Conservation (phyloP, 1,140 invertebrate species). For the Episyrphus balteatus region DNA sequence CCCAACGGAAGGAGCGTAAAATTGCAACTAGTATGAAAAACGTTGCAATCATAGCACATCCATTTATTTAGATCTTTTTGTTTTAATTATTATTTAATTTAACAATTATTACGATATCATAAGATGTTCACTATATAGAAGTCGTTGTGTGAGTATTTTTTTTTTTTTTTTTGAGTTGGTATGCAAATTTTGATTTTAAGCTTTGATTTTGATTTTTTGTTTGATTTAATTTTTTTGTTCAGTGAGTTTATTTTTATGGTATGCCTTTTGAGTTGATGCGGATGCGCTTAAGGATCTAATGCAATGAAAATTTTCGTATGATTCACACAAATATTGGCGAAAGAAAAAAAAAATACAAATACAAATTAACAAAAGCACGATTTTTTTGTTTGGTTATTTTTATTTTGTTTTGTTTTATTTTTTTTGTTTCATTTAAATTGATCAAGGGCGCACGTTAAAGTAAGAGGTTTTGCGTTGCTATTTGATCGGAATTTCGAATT, state of each 20-base stretch:
- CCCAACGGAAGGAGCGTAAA: slow-evolving; percentile 34
- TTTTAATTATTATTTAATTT: background rate
- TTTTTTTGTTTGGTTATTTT: too few species aligned
- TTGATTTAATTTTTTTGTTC: background rate
- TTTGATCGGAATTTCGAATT: too few species aligned
- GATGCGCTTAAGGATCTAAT: background rate
- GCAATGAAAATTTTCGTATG: background rate
- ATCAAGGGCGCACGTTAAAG: too few species aligned
- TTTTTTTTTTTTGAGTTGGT: background rate
- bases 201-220: background rate
- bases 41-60: slow-evolving; percentile 30
- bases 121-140: background rate
- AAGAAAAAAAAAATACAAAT: too few species aligned
- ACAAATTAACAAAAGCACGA: too few species aligned
- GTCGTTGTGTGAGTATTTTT: background rate
- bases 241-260: background rate
- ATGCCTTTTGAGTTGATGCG: background rate
- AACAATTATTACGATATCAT: background rate
- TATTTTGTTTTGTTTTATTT: too few species aligned
- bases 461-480: too few species aligned
- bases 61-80: background rate
- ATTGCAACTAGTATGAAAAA: slow-evolving; percentile 36
- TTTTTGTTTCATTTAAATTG: too few species aligned
- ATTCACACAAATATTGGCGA: too few species aligned
- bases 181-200: too few species aligned